Base-by-base conservation (phyloP, 2,888 invertebrate species). In the Lampropteryx suffumata region DNA sequence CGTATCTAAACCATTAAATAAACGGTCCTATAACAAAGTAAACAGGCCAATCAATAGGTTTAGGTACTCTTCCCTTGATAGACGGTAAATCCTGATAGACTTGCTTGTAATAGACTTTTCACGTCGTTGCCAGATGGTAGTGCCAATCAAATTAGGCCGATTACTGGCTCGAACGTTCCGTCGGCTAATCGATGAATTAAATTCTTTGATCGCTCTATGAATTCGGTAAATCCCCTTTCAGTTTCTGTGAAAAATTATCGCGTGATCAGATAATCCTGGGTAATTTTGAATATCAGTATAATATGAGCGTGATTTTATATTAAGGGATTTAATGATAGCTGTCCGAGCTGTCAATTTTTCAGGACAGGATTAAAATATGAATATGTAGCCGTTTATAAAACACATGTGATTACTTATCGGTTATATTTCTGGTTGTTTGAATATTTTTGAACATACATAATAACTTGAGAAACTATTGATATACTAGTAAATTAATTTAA, bases 141-240 rank as follows among this genome's bases (percentile, higher is more conserved):
- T 79, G 79, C 80, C 86, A 81, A 86, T 86, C 88, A 86, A 87
- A 87, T 88, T 87, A 87, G 77, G 73, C 67, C 76, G 79, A 84
- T 86, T 83, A 83, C 79, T 73, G 74, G 72, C 52, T 67, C 52
- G 43, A 36, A 24, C 49, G 28, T 47, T 30, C 72, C 73, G 71
- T 70, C 72, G 59, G 69, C 74, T 77, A 80, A 85, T 84, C 71
- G 69, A 68, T 45, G 78, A 79, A 80, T 82, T 82, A 74, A 77
- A 79, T 76, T 78, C 74, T 75, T 79, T 73, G 65, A 69, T 67
- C 67, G 61, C 58, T 60, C 57, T 57, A 64, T 63, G 64, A 65
- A 71, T 68, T 70, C 61, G 42, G 48, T 36, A 29, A 43, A 40
- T 44, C 48, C 35, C 27, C 37, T 40, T 48, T 48, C 39, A 39